Evolutionary conservation across 2,888 invertebrate genomes (phyloP).

Genomic region (Pristionchus maxplancki): DNA sequence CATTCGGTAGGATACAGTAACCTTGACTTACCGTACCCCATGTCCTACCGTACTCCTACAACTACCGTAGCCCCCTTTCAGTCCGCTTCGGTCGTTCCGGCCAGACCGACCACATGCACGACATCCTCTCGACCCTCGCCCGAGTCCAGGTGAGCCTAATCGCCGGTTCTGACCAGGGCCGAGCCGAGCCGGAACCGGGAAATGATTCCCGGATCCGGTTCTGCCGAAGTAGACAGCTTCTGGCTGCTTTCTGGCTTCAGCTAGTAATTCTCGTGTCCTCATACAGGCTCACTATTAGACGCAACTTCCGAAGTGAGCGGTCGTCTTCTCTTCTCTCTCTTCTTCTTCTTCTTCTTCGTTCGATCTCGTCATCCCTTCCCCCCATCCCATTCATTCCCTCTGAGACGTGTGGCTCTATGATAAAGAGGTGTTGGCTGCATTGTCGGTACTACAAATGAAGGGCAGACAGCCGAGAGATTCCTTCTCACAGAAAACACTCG

Average conservation of each 20-base stretch:
- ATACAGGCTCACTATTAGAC: slow-evolving; percentile 32
- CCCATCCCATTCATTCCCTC: slow-evolving; percentile 1
- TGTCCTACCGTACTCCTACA: background rate
- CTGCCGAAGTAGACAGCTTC: background rate
- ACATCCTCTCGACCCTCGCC: slow-evolving; percentile 67
- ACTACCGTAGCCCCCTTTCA: slow-evolving; percentile 53
- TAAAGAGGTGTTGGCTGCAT: slow-evolving; percentile 34
- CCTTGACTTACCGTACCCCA: background rate
- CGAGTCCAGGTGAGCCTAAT: background rate
- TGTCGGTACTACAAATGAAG: too few species aligned
- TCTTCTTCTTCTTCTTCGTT: background rate
- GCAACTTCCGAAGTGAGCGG: background rate
- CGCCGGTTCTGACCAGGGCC: background rate
- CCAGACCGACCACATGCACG: slow-evolving; percentile 69
- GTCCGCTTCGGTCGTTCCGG: slow-evolving; percentile 71
- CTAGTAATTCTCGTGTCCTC: background rate
- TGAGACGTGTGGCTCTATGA: slow-evolving; percentile 46
- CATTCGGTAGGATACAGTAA: slow-evolving; percentile 71
- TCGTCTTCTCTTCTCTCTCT: background rate
- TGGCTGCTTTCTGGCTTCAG: background rate
- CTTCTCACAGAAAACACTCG: background rate
- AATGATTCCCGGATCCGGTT: too few species aligned
- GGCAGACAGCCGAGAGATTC: too few species aligned
- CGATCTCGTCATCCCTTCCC: background rate
- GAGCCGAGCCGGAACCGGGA: background rate